Percentiles rank a stretch among this genome's conserved stretches.
phyloP scores from a whole-genome alignment of 2,888 invertebrate genomes.

The Pachydiplax longipennis region DNA sequence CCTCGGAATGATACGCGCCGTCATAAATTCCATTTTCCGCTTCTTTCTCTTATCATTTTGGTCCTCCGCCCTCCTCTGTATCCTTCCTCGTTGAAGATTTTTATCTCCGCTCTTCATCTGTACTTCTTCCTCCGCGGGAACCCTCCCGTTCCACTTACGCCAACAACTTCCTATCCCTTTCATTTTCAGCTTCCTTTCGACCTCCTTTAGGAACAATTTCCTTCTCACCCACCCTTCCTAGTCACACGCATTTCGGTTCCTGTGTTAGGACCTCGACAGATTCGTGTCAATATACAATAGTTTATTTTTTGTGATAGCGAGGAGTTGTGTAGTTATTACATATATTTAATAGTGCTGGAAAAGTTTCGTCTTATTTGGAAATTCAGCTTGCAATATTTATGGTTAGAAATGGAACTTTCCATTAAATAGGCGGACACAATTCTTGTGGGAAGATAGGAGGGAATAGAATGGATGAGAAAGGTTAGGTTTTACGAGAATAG shows the following conservation, averaged over 20 bases:
- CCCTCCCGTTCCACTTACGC: background rate
- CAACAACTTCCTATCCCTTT: background rate
- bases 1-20: background rate
- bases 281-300: too few species aligned
- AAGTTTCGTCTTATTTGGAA: too few species aligned
- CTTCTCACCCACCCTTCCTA: background rate
- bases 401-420: too few species aligned
- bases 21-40: background rate
- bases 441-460: too few species aligned
- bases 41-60: background rate
- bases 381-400: too few species aligned
- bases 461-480: too few species aligned
- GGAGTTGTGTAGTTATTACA: too few species aligned
- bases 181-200: background rate
- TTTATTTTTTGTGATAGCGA: too few species aligned
- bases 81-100: background rate
- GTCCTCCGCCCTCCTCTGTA: background rate
- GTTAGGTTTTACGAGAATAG: too few species aligned
- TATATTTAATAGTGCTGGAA: too few species aligned
- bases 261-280: background rate
- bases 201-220: background rate
- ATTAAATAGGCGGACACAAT: too few species aligned
- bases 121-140: background rate
- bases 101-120: background rate
- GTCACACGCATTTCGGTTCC: too few species aligned